Conservation (phyloP, 2,797 vertebrate genomes). For the Hephaestus fuliginosus region DNA sequence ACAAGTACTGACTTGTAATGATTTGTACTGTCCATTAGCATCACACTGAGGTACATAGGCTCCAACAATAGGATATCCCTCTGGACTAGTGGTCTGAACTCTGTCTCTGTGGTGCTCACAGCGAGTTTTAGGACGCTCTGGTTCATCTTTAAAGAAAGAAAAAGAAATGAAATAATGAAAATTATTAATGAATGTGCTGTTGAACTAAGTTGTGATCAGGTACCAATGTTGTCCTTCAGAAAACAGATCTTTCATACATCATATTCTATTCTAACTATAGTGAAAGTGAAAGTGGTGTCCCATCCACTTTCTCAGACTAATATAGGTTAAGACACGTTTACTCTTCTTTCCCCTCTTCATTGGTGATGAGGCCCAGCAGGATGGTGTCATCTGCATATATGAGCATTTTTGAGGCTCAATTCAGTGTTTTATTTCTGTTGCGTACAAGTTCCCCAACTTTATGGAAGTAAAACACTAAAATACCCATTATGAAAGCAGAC, state of each 20-base stretch:
- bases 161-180: neutral
- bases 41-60: constrained; percentile 81
- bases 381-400: constrained; percentile 25
- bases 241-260: neutral
- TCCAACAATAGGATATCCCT: constrained; percentile 47
- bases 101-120: constrained; percentile 82
- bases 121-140: constrained; percentile 68
- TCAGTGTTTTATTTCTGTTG: too few relatives aligned
- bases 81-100: constrained; percentile 48
- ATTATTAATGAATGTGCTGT: neutral
- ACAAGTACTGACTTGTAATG: constrained; percentile 12
- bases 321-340: neutral
- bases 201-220: neutral
- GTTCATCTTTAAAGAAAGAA: constrained; percentile 28
- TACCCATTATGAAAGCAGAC: neutral
- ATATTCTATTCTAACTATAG: neutral
- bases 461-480: neutral
- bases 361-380: constrained; percentile 1
- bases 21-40: constrained; percentile 80
- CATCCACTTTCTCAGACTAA: neutral
- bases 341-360: neutral
- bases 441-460: neutral
- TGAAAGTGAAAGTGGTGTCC: neutral
- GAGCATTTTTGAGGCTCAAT: neutral
- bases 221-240: neutral